A percentile compares a stretch with the other conserved stretches of the same genome.
Evolutionary conservation across 2,113 vertebrate species (phyloP).

Genomic region (Hoplias malabaricus): DNA sequence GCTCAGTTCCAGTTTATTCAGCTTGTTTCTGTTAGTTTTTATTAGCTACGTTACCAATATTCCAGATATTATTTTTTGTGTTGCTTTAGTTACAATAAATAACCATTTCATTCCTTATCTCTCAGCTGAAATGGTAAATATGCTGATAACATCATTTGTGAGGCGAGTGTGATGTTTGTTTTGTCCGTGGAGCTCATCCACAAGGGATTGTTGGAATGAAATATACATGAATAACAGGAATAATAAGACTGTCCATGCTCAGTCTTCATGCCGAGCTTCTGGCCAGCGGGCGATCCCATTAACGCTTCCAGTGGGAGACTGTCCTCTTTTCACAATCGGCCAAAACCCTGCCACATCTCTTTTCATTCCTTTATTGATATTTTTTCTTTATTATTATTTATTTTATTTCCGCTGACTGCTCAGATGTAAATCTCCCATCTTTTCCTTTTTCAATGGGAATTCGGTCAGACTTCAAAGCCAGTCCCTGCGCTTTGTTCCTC

Average conservation of each 20-base stretch:
- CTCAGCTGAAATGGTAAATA: neutral
- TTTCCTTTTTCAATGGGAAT: neutral
- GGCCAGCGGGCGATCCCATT: constrained; percentile 32
- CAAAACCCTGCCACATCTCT: neutral
- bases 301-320: constrained; percentile 9
- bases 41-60: too few species aligned
- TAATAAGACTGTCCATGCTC: constrained; percentile 32
- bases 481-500: neutral
- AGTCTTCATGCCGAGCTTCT: neutral
- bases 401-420: neutral
- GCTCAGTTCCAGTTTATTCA: too few species aligned
- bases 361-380: constrained; percentile 5
- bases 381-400: neutral
- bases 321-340: neutral
- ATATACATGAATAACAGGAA: constrained; percentile 39
- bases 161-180: neutral
- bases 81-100: too few species aligned
- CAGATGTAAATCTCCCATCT: neutral
- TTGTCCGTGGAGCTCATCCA: constrained; percentile 7
- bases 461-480: constrained; percentile 10
- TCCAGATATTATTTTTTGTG: neutral
- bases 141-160: constrained; percentile 1
- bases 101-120: neutral
- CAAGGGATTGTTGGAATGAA: constrained; percentile 26
- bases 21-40: too few species aligned